phyloP scores from a whole-genome alignment of 2,888 invertebrate species.

The Callimorpha dominula region DNA sequence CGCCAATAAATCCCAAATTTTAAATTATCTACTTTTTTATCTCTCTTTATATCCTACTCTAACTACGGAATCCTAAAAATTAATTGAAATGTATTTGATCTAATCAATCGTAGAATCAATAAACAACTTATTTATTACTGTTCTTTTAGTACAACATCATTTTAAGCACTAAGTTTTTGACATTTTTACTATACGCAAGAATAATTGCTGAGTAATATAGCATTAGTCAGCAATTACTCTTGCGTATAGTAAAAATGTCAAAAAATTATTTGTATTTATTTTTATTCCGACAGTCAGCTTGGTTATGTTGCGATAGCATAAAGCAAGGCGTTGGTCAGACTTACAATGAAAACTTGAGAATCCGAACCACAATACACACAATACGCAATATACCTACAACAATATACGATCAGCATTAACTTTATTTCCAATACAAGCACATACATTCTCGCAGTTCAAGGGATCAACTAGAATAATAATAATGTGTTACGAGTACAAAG shows the following conservation, averaged over 20 bases:
- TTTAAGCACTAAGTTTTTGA: not conserved
- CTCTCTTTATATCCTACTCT: not conserved
- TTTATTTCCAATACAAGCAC: not conserved
- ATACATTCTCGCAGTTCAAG: not conserved
- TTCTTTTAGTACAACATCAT: not conserved
- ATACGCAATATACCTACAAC: too few species aligned
- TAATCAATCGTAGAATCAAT: slow-evolving; percentile 2
- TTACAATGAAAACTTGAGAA: not conserved
- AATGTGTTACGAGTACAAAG: too few species aligned
- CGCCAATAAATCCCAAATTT: not conserved
- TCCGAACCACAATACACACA: not conserved
- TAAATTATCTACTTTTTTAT: not conserved
- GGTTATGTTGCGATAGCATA: too few species aligned
- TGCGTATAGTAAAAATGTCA: too few species aligned
- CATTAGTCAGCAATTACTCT: not conserved
- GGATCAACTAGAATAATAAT: not conserved
- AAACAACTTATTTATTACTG: slow-evolving; percentile 4
- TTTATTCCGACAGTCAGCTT: not conserved
- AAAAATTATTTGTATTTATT: not conserved
- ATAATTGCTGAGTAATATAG: not conserved
- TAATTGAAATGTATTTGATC: slow-evolving; percentile 7
- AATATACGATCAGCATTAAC: not conserved
- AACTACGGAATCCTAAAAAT: slow-evolving; percentile 23
- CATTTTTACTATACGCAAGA: not conserved
- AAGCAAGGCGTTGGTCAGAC: too few species aligned